phyloP scores from a whole-genome alignment of 2,113 vertebrate species.

The Sinocyclocheilus anophthalmus region DNA sequence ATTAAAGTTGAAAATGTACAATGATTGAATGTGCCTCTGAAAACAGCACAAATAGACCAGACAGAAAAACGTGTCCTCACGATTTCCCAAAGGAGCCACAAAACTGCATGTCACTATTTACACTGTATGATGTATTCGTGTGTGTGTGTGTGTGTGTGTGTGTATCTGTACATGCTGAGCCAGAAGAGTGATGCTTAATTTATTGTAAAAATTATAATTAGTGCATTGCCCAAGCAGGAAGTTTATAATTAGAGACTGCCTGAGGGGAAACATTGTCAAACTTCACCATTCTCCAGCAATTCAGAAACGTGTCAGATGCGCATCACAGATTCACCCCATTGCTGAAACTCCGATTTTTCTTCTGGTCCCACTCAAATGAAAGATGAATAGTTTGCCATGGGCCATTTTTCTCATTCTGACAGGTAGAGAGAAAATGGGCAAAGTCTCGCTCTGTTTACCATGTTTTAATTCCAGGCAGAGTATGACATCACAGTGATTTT shows the following conservation, averaged over 20 bases:
- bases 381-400: slow-evolving; percentile 17
- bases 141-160: slow-evolving; percentile 20
- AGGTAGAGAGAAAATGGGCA: slow-evolving; percentile 26
- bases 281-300: slow-evolving; percentile 70
- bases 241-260: slow-evolving; percentile 82
- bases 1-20: slow-evolving; percentile 37
- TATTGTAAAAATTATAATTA: slow-evolving; percentile 84
- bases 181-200: slow-evolving; percentile 74
- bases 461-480: slow-evolving; percentile 37
- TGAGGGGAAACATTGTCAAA: slow-evolving; percentile 66
- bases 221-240: slow-evolving; percentile 80
- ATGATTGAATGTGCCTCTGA: slow-evolving; percentile 2
- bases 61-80: slow-evolving; percentile 37
- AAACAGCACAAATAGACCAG: slow-evolving; percentile 42
- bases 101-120: slow-evolving; percentile 51
- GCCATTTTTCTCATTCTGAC: slow-evolving; percentile 39
- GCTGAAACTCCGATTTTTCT: slow-evolving; percentile 61
- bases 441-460: slow-evolving; percentile 32
- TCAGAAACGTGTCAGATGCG: slow-evolving; percentile 79
- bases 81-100: slow-evolving; percentile 33
- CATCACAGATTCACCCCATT: slow-evolving; percentile 70
- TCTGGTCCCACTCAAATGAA: slow-evolving; percentile 50
- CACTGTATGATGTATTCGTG: neutral
- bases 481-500: slow-evolving; percentile 30
- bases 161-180: slow-evolving; percentile 15